A percentile compares a stretch with the other conserved stretches of the same genome.
phyloP scores from a whole-genome alignment of 1,140 invertebrate species.

The Conus betulinus region DNA sequence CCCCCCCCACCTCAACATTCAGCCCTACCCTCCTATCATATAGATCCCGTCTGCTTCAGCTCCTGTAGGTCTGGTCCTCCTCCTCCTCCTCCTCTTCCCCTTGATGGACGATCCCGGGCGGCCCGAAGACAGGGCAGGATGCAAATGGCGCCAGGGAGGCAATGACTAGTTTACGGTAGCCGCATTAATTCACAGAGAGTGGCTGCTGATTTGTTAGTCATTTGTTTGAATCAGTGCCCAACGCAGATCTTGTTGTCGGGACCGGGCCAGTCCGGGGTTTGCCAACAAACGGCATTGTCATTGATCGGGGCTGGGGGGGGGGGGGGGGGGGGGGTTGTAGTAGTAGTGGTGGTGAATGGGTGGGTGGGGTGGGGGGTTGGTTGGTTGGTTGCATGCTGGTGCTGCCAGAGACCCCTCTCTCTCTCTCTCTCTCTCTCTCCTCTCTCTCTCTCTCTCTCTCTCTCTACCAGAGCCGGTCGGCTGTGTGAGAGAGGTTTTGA shows the following conservation, averaged over 20 bases:
- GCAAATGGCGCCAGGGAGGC: constrained; percentile 11
- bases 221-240: constrained; percentile 18
- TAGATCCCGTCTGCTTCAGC: not conserved
- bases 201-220: constrained; percentile 18
- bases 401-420: no score
- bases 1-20: no score
- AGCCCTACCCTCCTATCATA: no score
- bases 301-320: not conserved
- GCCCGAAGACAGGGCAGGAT: constrained; percentile 2
- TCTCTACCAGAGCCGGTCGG: no score
- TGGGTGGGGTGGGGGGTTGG: no score
- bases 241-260: constrained; percentile 18
- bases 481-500: no score
- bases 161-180: constrained; percentile 4
- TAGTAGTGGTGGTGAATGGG: no score
- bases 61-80: not conserved
- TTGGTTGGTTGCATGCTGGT: no score
- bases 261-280: not conserved
- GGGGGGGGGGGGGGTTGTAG: not conserved
- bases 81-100: constrained; percentile 8
- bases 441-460: no score
- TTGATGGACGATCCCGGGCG: not conserved
- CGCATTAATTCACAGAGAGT: constrained; percentile 18
- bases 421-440: no score
- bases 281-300: constrained; percentile 18